Percentiles rank a stretch among this genome's conserved stretches.
phyloP scores from a whole-genome alignment of 2,113 vertebrate genomes.

The Ceyx cyanopectus region DNA sequence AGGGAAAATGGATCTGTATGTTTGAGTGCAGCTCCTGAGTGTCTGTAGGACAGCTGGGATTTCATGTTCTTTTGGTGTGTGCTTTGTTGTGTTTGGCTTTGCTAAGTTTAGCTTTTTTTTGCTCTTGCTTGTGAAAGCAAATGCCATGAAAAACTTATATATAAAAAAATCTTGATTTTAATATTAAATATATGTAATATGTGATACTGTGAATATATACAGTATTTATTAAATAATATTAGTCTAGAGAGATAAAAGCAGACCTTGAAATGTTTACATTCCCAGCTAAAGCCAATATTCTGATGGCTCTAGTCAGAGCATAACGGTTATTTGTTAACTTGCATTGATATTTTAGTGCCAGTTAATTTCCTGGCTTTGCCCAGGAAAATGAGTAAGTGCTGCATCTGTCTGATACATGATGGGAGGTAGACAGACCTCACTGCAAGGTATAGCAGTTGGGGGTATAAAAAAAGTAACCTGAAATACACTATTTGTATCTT shows the following conservation, averaged over 20 bases:
- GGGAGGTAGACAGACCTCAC: neutral
- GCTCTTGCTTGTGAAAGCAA: neutral
- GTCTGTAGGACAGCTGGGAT: constrained; percentile 8
- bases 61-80: neutral
- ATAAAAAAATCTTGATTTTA: neutral
- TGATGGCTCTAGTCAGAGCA: neutral
- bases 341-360: neutral
- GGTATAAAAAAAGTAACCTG: neutral
- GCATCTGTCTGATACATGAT: neutral
- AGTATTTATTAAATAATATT: neutral
- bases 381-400: neutral
- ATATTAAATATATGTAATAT: neutral
- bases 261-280: neutral
- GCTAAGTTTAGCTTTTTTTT: neutral
- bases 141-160: neutral
- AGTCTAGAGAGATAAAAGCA: neutral
- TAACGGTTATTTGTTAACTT: neutral
- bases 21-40: neutral
- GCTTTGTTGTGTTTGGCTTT: constrained; percentile 19
- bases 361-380: neutral
- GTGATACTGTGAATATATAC: neutral
- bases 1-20: neutral
- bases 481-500: neutral
- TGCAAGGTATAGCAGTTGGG: neutral
- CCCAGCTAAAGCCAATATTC: neutral